Percentiles rank a stretch among this genome's conserved stretches.
Evolutionary conservation across 1,140 invertebrate genomes (phyloP).

Genomic region (Conus ventricosus): DNA sequence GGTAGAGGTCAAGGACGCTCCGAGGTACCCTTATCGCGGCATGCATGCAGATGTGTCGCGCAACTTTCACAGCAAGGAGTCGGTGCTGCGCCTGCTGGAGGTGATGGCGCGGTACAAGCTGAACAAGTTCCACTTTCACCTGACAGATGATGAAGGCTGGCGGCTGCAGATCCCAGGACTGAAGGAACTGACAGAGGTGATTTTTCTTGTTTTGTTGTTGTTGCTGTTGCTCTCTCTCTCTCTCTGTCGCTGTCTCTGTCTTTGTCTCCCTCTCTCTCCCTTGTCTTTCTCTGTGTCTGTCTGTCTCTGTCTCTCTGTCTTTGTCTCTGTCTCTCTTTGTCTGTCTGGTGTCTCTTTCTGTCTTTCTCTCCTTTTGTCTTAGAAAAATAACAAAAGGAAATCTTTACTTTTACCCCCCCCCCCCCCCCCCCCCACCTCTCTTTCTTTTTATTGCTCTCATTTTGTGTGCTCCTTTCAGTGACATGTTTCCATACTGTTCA

Average conservation of each 20-base stretch:
- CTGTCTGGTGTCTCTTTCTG: neutral
- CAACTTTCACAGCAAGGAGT: conserved; percentile 65
- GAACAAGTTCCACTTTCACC: conserved; percentile 70
- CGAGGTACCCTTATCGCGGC: conserved; percentile 63
- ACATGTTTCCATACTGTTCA: too few species aligned
- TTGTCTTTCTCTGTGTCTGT: conserved; percentile 4
- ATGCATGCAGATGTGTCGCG: conserved; percentile 68
- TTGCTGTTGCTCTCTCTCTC: neutral
- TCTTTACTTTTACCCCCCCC: too few species aligned
- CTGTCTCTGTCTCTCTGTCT: conserved; percentile 11
- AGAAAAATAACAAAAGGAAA: too few species aligned
- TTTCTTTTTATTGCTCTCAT: too few species aligned
- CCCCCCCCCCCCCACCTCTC: too few species aligned
- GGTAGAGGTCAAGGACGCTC: conserved; percentile 49
- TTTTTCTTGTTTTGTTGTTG: neutral
- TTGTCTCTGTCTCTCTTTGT: neutral
- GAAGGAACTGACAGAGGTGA: conserved; percentile 66
- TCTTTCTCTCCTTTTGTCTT: neutral
- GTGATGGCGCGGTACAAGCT: conserved; percentile 70
- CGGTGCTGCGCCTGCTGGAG: conserved; percentile 61
- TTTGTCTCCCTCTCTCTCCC: conserved; percentile 12
- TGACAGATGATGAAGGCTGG: conserved; percentile 72
- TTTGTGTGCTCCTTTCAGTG: too few species aligned
- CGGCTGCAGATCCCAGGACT: conserved; percentile 69
- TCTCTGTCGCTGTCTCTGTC: neutral